Percentiles rank a stretch among this genome's conserved stretches.
Evolutionary conservation across 2,888 invertebrate species (phyloP).

Genomic region (Glaucopsyche alexis): DNA sequence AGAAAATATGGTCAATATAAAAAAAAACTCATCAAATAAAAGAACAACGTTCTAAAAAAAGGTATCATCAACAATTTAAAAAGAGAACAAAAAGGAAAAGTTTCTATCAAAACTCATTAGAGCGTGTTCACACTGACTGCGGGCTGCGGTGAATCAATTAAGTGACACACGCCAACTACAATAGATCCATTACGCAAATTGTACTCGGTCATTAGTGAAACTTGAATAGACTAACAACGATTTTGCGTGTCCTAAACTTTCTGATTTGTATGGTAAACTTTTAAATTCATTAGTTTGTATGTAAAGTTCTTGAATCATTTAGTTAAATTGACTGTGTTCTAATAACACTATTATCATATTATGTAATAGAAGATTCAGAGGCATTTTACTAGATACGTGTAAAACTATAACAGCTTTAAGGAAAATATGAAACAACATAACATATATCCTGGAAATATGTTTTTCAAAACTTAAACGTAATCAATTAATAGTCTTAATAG

Average conservation of each 20-base stretch:
- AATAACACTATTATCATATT: background rate
- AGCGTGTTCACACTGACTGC: slow-evolving; percentile 49
- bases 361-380: background rate
- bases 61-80: background rate
- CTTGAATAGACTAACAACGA: slow-evolving; percentile 57
- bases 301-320: background rate
- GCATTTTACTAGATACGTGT: too few relatives aligned
- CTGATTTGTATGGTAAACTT: slow-evolving; percentile 30
- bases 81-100: background rate
- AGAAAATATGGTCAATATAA: too few relatives aligned
- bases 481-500: too few relatives aligned
- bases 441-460: too few relatives aligned
- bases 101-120: slow-evolving; percentile 53
- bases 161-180: slow-evolving; percentile 71
- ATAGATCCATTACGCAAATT: slow-evolving; percentile 76
- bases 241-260: slow-evolving; percentile 63
- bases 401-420: too few relatives aligned
- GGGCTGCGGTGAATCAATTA: slow-evolving; percentile 56
- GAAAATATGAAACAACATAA: too few relatives aligned
- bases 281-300: background rate
- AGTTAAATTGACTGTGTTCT: background rate
- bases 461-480: too few relatives aligned
- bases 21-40: background rate
- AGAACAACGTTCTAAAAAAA: slow-evolving; percentile 18
- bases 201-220: slow-evolving; percentile 59